These are phyloP conservation scores for Stictocephala bisonia DNA, from an alignment of 2,888 invertebrate species.

Conservation along the genomic window DNA sequence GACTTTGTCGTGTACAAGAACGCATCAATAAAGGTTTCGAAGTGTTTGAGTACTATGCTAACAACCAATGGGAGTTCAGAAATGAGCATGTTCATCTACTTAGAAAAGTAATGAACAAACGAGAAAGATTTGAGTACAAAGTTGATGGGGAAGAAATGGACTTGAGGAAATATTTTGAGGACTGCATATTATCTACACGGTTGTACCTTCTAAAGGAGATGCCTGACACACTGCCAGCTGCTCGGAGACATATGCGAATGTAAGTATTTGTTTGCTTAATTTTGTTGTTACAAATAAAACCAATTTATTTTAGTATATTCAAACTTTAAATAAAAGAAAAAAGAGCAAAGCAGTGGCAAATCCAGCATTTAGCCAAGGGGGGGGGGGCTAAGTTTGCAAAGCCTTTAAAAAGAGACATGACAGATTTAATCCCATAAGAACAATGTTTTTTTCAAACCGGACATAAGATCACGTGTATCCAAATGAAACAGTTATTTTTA, in stretches of 20 bases:
- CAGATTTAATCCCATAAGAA: too few relatives aligned
- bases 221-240: constrained; percentile 83
- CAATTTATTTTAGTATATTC: too few relatives aligned
- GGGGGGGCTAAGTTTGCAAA: too few relatives aligned
- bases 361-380: too few relatives aligned
- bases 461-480: too few relatives aligned
- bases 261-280: too few relatives aligned
- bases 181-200: constrained; percentile 84
- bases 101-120: constrained; percentile 72
- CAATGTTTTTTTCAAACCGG: too few relatives aligned
- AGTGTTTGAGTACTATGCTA: constrained; percentile 92
- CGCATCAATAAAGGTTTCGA: constrained; percentile 88
- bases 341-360: too few relatives aligned
- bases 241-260: constrained; percentile 83
- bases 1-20: constrained; percentile 84
- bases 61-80: constrained; percentile 91
- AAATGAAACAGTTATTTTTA: too few relatives aligned
- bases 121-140: constrained; percentile 75
- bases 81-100: constrained; percentile 73
- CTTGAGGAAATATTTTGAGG: constrained; percentile 83
- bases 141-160: constrained; percentile 79
- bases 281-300: too few relatives aligned
- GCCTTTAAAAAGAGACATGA: too few relatives aligned
- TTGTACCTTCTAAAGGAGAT: constrained; percentile 84
- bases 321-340: too few relatives aligned